Conservation (phyloP, 2,797 vertebrate species). For the Smutsia gigantea region DNA sequence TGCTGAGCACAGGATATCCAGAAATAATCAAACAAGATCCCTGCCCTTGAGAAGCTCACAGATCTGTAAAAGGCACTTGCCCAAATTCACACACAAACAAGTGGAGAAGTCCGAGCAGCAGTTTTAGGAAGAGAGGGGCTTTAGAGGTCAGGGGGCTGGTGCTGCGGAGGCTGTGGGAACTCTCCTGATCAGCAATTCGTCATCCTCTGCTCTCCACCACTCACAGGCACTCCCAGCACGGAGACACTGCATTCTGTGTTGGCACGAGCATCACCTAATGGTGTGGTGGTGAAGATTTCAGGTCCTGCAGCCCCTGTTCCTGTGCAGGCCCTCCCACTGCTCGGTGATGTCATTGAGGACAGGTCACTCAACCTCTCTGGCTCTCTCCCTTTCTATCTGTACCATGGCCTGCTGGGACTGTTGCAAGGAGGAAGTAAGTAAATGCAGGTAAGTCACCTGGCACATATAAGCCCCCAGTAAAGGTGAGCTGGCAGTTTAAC, state of each 20-base stretch:
- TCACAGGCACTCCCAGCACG: too few species aligned
- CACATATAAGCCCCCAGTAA: background rate
- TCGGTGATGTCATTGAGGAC: background rate
- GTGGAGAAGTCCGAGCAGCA: background rate
- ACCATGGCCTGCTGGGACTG: background rate
- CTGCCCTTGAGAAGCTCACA: background rate
- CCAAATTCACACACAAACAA: background rate
- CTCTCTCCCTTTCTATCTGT: background rate
- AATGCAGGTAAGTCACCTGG: background rate
- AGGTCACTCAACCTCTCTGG: background rate
- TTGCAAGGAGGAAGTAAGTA: background rate
- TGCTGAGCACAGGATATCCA: background rate
- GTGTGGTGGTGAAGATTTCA: background rate
- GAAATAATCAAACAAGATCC: background rate
- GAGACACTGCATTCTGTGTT: background rate
- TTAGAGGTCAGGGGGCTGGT: background rate
- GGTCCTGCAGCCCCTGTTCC: too few species aligned
- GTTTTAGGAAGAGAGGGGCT: background rate
- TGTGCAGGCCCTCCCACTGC: background rate
- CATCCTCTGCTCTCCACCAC: too few species aligned
- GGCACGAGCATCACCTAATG: background rate
- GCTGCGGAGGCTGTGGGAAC: background rate
- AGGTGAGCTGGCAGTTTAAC: background rate
- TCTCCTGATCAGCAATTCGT: background rate
- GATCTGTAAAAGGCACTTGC: background rate